Evolutionary conservation across 2,888 invertebrate genomes (phyloP), one percentile per base, ranked within the genome.

Genomic region (Drosophila nigricruria): DNA sequence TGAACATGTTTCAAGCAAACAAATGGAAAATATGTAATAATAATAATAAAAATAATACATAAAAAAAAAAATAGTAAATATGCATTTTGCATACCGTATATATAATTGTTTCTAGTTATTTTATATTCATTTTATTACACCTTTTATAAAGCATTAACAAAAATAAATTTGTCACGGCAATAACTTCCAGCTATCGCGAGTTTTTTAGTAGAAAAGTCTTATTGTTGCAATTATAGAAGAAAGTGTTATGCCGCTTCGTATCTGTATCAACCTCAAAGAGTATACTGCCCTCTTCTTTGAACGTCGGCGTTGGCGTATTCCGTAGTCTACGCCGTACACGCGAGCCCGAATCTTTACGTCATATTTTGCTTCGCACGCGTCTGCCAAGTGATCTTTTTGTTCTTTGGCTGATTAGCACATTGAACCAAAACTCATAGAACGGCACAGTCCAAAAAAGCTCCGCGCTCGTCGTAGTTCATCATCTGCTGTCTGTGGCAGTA

Each of bases 321-420:
- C 45, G 36, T 57, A 42, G 67, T 70, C 69, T 70, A 43, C 60
- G 63, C 57, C 57, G 70, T 69, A 81, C 67, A 85, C 77, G 73
- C 78, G 84, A 89, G 67, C 63, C 32, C 34, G 56, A 65, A 70
- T 81, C 56, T 80, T 82, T 80, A 88, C 85, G 85, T 86, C 90
- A 86, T 77, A 64, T 60, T 45, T 16, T 27, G 63, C 57, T 45
- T 70, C 86, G 79, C 82, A 86, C 90, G 85, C 85, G 81, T 86
- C 62, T 78, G 58, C 71, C 76, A 78, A 90, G 87, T 86, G 90
- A 90, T 86, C 83, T 84, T 69, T 70, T 57, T 58, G 70, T 65
- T 71, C 65, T 77, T 72, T 69, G 49, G 57, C 50, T 71, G 77
- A 77, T 79, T 82, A 77, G 83, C 76, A 73, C 88, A 74, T 68